Evolutionary conservation across 2,797 vertebrate species (phyloP).

Genomic region (Myotis daubentonii): DNA sequence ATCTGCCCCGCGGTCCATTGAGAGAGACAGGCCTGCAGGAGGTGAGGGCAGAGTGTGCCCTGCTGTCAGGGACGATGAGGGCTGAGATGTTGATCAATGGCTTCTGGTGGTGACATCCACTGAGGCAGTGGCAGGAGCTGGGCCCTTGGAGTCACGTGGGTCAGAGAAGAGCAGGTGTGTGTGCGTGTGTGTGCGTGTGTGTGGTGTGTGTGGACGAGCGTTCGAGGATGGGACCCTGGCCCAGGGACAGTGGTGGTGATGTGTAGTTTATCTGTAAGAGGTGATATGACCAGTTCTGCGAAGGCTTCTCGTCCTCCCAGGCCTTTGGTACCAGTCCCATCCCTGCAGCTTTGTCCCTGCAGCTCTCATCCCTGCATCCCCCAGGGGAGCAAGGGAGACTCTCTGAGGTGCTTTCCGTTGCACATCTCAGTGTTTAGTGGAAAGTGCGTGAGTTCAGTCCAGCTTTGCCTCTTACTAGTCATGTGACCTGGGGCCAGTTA

Average conservation of each 20-base stretch:
- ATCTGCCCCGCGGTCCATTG: constrained; percentile 57
- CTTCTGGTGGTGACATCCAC: constrained; percentile 19
- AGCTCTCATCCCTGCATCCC: background rate
- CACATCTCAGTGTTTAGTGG: background rate
- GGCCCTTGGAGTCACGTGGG: background rate
- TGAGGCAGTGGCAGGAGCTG: background rate
- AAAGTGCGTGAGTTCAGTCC: background rate
- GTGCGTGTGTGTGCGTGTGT: too few relatives aligned
- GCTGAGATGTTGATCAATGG: constrained; percentile 16
- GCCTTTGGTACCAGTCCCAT: background rate
- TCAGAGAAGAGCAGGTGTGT: background rate
- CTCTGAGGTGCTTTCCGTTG: background rate
- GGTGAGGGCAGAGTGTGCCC: constrained; percentile 47
- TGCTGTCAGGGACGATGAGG: constrained; percentile 66
- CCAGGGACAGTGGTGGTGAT: background rate
- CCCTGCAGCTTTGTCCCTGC: background rate
- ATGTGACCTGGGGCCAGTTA: background rate
- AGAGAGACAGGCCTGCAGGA: constrained; percentile 67
- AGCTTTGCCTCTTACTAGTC: background rate
- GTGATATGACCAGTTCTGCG: background rate
- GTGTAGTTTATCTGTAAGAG: background rate
- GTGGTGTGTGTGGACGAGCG: background rate
- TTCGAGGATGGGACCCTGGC: background rate
- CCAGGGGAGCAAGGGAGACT: background rate
- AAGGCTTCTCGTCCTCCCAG: background rate